Conservation (phyloP, 2,113 vertebrate species). For the Myanophis thanlyinensis region DNA sequence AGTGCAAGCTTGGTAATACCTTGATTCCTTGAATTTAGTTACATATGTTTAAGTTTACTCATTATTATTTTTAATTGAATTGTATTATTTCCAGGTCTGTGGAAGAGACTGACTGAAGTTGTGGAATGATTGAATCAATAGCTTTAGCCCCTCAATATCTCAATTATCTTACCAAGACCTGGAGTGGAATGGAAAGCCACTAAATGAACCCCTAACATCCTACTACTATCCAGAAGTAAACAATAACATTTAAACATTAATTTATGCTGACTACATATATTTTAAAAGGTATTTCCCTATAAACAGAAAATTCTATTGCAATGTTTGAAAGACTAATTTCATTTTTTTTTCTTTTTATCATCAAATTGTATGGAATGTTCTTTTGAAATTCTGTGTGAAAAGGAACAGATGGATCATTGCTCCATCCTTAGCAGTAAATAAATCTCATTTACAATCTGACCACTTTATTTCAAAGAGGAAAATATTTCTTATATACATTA, state of each 20-base stretch:
- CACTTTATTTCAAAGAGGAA: not conserved
- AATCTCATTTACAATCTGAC: not conserved
- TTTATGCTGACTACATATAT: not conserved
- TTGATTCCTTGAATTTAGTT: not conserved
- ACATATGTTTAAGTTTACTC: not conserved
- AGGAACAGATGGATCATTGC: not conserved
- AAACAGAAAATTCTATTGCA: not conserved
- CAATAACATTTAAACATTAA: not conserved
- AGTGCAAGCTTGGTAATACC: not conserved
- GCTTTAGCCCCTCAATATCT: not conserved
- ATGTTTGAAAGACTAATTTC: not conserved
- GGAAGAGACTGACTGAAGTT: not conserved
- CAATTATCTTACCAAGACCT: not conserved
- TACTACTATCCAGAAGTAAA: not conserved
- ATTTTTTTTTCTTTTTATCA: not conserved
- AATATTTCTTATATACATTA: not conserved
- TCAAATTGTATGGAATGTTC: not conserved
- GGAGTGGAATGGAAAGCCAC: not conserved
- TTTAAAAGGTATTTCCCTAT: not conserved
- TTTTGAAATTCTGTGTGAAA: not conserved
- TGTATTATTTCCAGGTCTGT: not conserved
- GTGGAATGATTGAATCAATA: not conserved
- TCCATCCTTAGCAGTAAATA: not conserved
- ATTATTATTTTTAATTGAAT: not conserved
- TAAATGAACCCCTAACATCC: not conserved